phyloP scores from a whole-genome alignment of 2,113 vertebrate genomes.

The Ptyas mucosa region DNA sequence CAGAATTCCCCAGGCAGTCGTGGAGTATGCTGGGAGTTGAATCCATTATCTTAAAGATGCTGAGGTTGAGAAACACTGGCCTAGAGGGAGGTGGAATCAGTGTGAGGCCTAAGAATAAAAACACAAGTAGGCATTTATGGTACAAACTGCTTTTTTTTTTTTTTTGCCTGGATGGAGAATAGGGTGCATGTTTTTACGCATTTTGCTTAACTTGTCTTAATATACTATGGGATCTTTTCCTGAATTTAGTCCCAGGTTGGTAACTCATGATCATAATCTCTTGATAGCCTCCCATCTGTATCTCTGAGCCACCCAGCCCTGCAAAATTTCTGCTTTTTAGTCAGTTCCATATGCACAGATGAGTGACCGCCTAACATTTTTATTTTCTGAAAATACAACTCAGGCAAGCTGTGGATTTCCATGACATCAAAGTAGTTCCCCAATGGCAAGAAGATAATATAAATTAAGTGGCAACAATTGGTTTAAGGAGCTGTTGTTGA shows the following conservation, averaged over 20 bases:
- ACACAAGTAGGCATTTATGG: not conserved
- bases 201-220: too few species aligned
- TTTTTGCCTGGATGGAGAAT: not conserved
- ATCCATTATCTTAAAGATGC: not conserved
- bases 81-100: not conserved
- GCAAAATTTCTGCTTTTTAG: not conserved
- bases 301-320: not conserved
- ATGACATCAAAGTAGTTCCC: not conserved
- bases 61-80: not conserved
- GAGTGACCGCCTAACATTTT: not conserved
- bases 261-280: not conserved
- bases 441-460: not conserved
- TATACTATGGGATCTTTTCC: not conserved
- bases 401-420: not conserved
- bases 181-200: not conserved
- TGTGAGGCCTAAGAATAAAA: not conserved
- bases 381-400: not conserved
- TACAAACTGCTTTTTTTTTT: not conserved
- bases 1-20: not conserved
- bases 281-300: not conserved
- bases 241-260: not conserved
- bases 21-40: not conserved
- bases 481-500: not conserved
- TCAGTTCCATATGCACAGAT: not conserved
- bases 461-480: not conserved